Conservation (phyloP, 2,113 vertebrate species). For the Aphyosemion australe region DNA sequence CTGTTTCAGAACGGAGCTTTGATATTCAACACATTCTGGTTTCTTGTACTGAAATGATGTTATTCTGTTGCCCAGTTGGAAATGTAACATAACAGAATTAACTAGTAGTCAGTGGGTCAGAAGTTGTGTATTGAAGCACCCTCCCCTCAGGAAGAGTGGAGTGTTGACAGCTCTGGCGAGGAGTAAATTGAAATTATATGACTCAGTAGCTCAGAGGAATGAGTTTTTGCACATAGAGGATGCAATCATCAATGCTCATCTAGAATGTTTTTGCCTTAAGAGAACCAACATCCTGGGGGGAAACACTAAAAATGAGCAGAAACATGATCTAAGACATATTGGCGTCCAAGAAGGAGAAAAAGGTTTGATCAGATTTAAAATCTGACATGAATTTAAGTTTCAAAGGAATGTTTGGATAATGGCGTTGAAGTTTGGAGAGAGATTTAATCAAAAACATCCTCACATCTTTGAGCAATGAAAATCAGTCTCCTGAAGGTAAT, state of each 20-base stretch:
- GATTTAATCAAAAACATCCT: no score
- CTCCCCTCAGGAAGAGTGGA: constrained; percentile 16
- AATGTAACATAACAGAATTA: constrained; percentile 41
- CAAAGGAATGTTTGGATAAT: constrained; percentile 1
- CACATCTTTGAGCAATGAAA: no score
- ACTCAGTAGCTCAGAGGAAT: constrained; percentile 41
- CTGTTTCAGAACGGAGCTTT: no score
- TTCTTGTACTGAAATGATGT: not conserved
- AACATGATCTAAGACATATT: constrained; percentile 5
- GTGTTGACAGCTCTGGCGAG: constrained; percentile 39
- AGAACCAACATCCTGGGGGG: not conserved
- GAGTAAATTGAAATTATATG: constrained; percentile 44
- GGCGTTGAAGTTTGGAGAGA: no score
- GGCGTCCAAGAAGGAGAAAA: not conserved
- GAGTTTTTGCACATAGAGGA: constrained; percentile 15
- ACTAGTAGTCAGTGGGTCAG: constrained; percentile 29
- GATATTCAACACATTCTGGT: not conserved
- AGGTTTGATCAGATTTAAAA: not conserved
- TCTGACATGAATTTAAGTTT: constrained; percentile 3
- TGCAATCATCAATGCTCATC: constrained; percentile 34
- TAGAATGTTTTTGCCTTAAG: constrained; percentile 1
- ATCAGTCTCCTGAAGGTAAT: no score
- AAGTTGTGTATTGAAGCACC: constrained; percentile 19
- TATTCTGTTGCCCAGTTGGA: constrained; percentile 6
- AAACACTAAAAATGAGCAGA: constrained; percentile 1